These are phyloP conservation scores for Scomber colias DNA, from an alignment of 2,113 vertebrate genomes.

Conservation along the genomic window DNA sequence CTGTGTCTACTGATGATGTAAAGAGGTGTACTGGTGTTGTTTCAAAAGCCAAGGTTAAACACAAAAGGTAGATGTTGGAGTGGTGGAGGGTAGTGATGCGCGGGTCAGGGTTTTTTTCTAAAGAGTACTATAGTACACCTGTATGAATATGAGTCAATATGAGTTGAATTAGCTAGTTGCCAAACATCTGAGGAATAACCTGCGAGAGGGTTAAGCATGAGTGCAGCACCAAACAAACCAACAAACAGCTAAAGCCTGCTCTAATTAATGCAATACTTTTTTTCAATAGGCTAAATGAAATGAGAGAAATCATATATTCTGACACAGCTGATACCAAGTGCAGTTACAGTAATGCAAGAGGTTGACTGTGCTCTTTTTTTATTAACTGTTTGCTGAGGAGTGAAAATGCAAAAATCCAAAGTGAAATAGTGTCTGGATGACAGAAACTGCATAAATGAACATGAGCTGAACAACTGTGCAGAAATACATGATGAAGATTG, in stretches of 20 bases:
- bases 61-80: no score
- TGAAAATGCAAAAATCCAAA: slow-evolving; percentile 21
- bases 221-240: no score
- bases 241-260: no score
- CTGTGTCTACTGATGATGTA: no score
- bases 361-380: not conserved
- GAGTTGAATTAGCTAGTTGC: no score
- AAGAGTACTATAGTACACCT: no score
- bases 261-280: not conserved
- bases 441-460: slow-evolving; percentile 19
- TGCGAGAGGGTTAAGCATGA: no score
- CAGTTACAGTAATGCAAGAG: slow-evolving; percentile 4
- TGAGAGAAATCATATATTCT: not conserved
- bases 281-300: slow-evolving; percentile 2
- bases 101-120: no score
- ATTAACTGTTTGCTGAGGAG: not conserved
- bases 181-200: no score
- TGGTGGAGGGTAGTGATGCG: no score
- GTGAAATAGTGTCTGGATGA: slow-evolving; percentile 4
- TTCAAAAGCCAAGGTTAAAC: not conserved
- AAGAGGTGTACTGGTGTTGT: no score
- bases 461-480: not conserved
- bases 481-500: slow-evolving; percentile 25
- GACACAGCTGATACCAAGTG: not conserved
- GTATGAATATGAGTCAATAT: no score